phyloP scores from a whole-genome alignment of 2,888 invertebrate genomes.

The Ornithoptera priamus region DNA sequence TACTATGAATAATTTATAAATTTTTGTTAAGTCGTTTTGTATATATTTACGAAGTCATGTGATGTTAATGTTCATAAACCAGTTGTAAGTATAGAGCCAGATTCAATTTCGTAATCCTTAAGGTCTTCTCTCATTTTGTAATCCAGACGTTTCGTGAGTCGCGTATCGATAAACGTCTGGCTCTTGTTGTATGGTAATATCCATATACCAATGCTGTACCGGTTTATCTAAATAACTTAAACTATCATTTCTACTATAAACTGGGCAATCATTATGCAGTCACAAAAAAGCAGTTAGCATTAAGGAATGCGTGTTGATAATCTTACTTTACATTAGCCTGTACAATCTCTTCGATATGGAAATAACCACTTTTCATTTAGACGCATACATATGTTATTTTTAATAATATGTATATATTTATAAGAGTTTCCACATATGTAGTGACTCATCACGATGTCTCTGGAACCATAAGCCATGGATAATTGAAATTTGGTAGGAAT shows the following conservation, averaged over 20 bases:
- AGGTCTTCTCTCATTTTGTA: conserved; percentile 2
- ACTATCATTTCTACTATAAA: conserved; percentile 2
- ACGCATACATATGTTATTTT: no score
- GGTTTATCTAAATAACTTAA: conserved; percentile 1
- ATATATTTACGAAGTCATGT: neutral
- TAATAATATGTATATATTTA: no score
- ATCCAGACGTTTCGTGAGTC: conserved; percentile 15
- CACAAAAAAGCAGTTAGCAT: conserved; percentile 16
- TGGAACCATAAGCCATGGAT: no score
- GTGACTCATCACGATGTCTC: no score
- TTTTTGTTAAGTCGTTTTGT: neutral
- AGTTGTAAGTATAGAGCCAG: conserved; percentile 1
- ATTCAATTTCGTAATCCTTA: neutral
- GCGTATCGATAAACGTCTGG: conserved; percentile 5
- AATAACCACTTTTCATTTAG: neutral
- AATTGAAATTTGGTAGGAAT: no score
- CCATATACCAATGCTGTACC: neutral
- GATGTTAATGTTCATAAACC: neutral
- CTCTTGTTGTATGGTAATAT: neutral
- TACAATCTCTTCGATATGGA: neutral
- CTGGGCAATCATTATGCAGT: conserved; percentile 16
- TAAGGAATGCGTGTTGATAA: neutral
- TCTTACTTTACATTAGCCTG: neutral
- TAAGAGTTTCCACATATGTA: no score
- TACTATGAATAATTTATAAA: conserved; percentile 3